Percentiles rank a stretch among this genome's conserved stretches.
Evolutionary conservation across 1,140 invertebrate genomes (phyloP).

Genomic region (Hetaerina americana): DNA sequence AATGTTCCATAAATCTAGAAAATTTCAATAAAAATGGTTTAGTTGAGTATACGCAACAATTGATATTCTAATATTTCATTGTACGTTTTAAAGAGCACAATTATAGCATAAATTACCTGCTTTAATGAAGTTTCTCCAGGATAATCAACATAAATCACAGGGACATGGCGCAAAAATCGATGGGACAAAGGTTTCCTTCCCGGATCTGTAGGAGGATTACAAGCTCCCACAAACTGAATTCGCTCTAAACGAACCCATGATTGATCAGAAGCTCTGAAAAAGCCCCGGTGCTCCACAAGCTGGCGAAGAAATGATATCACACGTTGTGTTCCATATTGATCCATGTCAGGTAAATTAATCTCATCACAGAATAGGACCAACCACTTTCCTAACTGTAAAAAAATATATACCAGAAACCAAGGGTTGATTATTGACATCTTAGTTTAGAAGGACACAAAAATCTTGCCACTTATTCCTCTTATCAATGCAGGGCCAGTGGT

Average conservation of each 20-base stretch:
- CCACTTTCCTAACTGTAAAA: slow-evolving; percentile 85
- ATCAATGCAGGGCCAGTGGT: no score
- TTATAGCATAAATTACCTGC: slow-evolving; percentile 44
- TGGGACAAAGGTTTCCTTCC: slow-evolving; percentile 95
- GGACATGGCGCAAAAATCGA: slow-evolving; percentile 85
- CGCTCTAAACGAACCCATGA: slow-evolving; percentile 93
- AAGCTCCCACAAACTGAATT: slow-evolving; percentile 99
- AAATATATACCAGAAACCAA: no score
- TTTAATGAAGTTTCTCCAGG: slow-evolving; percentile 94
- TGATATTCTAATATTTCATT: no score
- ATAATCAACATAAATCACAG: slow-evolving; percentile 99
- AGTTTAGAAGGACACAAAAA: no score
- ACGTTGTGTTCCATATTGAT: slow-evolving; percentile 94
- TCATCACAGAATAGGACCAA: slow-evolving; percentile 99
- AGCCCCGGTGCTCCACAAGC: slow-evolving; percentile 87
- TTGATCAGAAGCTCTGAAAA: slow-evolving; percentile 87
- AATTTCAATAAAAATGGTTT: slow-evolving; percentile 11
- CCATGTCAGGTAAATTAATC: slow-evolving; percentile 99
- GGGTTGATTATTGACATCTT: no score
- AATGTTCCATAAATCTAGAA: slow-evolving; percentile 93
- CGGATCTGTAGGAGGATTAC: slow-evolving; percentile 99
- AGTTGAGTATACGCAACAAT: background rate
- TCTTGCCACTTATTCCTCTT: no score
- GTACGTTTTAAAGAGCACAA: no score
- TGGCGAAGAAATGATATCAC: slow-evolving; percentile 98